Base-by-base conservation (phyloP, 2,888 invertebrate species). In the Brachyptera putata region DNA sequence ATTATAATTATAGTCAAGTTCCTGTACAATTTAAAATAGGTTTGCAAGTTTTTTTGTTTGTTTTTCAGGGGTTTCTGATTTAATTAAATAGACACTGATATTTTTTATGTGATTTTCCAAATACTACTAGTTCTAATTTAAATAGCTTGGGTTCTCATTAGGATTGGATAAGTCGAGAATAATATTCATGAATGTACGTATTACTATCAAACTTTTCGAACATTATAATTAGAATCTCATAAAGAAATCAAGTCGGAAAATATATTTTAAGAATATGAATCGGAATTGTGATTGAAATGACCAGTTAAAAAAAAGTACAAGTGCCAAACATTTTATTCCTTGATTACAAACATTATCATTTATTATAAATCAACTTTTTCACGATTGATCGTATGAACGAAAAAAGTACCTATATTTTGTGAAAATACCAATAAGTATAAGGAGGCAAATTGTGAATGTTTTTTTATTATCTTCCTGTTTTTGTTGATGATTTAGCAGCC, bases 1-100 rank as follows among this genome's bases (percentile, higher is more conserved):
- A n/a, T 30, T 30, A 30, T 5, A 30, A 7, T 55, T 46, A 46
- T 61, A 55, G 58, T 53, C 57, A 61, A 58, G 61, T 61, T 61
- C 61, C 61, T 61, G 58, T 55, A 53, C 57, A 55, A 53, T 53
- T n/a, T n/a, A n/a, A n/a, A n/a, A n/a, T 57, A 55, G 57, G 61
- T 61, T 61, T 57, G 57, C 61, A 61, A 43, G 36, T 57, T 50
- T 55, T 61, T n/a, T 58, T 56, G 30, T 41, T 49, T 61, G 57
- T 57, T 58, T 58, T 57, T 61, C 58, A 55, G 56, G 58, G 56
- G 56, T 61, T 57, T 53, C 56, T 60, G 57, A 56, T 43, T 25
- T 57, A 57, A 43, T 26, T 57, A 49, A 36, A 26, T 25, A 48
- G 26, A 57, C 37, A 48, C 49, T 53, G 41, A 57, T 43, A 57